A percentile compares a stretch with the other conserved stretches of the same genome.
These are phyloP conservation scores for Cromileptes altivelis DNA, from an alignment of 2,113 vertebrate species.

Conservation along the genomic window DNA sequence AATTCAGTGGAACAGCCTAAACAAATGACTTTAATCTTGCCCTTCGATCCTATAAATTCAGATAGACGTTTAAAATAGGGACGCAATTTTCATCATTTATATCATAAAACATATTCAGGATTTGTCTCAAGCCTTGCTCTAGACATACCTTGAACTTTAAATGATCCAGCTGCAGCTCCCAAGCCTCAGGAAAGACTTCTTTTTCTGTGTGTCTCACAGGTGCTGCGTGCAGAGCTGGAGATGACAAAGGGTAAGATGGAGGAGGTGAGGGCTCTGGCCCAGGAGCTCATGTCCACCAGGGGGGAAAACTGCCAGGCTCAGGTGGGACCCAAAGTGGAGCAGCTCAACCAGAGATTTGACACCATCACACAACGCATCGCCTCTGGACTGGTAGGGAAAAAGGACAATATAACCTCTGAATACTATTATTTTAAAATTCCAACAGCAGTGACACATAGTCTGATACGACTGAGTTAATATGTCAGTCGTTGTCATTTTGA, in stretches of 20 bases:
- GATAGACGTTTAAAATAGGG: not conserved
- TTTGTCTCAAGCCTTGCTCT: not conserved
- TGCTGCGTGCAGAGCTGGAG: slow-evolving; percentile 93
- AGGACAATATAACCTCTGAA: too few species aligned
- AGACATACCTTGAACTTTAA: not conserved
- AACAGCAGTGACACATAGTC: not conserved
- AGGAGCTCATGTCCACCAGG: slow-evolving; percentile 91
- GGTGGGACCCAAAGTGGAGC: slow-evolving; percentile 91
- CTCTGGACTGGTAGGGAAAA: slow-evolving; percentile 88
- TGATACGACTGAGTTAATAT: not conserved
- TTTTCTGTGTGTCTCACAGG: slow-evolving; percentile 75
- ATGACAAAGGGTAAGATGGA: slow-evolving; percentile 91
- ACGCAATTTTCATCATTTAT: not conserved
- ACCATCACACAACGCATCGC: slow-evolving; percentile 89
- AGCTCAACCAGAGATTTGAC: slow-evolving; percentile 91
- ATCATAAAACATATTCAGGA: not conserved
- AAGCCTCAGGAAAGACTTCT: not conserved
- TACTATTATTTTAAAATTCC: not conserved
- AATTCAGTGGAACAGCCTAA: not conserved
- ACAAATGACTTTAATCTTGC: too few species aligned
- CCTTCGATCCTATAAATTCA: not conserved
- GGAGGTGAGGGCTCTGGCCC: slow-evolving; percentile 88
- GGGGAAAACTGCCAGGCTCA: slow-evolving; percentile 94
- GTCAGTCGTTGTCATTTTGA: not conserved
- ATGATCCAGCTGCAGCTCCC: not conserved